Base-by-base conservation (phyloP, 2,797 vertebrate species). In the Orestias chungarensis region DNA sequence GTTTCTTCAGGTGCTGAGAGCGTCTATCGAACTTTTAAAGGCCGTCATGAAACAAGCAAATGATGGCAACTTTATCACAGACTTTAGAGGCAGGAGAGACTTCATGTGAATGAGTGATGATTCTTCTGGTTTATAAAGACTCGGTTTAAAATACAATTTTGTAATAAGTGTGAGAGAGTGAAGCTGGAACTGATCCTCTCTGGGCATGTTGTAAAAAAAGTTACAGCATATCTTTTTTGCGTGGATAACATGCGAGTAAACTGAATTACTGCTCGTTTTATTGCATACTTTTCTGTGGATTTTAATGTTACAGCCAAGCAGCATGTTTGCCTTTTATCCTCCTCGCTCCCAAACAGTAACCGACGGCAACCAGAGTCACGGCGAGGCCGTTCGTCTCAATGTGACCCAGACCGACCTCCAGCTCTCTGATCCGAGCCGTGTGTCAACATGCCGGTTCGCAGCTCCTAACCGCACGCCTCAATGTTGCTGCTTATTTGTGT, bases 401-500 rank as follows among this genome's bases (percentile, higher is more conserved):
- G 49, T 43, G 65, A 61, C 55, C 66, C 71, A 9, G 71, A 47
- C 15, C 18, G 55, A 68, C 54, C 20, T 18, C 43, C 3, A 64
- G 52, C 27, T 17, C 73, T 82, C 66, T 40, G 57, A 76, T 76
- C 71, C 76, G 65, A 84, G 71, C 70, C 12, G 12, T 14, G 55
- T 61, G 76, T 73, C 43, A 42, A 66, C 57, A 67, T 62, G 76
- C 78, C 75, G 67, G 68, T 72, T 78, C 18, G 38, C 64, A 80
- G 61, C 64, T 72, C 76, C 66, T 77, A 42, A 40, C 57, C 67
- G 52, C 57, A 10, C 70, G 55, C 62, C 80, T n/a, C 73, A 73
- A 23, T 66, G 83, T 73, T 75, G 75, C 68, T 71, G 55, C 52
- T 75, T 67, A 77, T 82, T 82, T 83, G 66, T 64, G 72, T 43